phyloP scores from a whole-genome alignment of 1,140 invertebrate species.

The Drosophila bocqueti region DNA sequence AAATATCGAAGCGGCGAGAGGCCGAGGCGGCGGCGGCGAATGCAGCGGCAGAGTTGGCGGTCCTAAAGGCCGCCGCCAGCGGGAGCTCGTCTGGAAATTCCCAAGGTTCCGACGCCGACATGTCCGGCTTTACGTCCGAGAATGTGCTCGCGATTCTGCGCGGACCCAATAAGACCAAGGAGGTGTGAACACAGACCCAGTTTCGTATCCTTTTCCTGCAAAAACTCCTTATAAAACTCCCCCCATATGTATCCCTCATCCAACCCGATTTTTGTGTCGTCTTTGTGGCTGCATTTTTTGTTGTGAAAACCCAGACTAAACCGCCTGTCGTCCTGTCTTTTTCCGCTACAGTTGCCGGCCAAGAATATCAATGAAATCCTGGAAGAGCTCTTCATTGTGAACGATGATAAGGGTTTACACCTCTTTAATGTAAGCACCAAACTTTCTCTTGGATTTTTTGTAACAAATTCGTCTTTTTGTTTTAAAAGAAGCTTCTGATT shows the following conservation, averaged over 20 bases:
- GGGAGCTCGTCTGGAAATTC: neutral
- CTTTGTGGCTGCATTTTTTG: constrained; percentile 22
- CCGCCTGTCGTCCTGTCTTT: constrained; percentile 29
- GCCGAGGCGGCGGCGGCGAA: constrained; percentile 50
- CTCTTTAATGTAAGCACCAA: constrained; percentile 71
- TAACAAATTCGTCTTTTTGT: neutral
- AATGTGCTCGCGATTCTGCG: constrained; percentile 41
- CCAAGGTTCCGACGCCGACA: constrained; percentile 6
- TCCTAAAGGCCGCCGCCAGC: constrained; percentile 4
- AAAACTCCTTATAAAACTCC: neutral
- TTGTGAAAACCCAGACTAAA: constrained; percentile 51
- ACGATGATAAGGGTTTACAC: constrained; percentile 54
- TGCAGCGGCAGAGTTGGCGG: constrained; percentile 15
- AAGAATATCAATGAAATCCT: constrained; percentile 48
- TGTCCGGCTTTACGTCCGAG: constrained; percentile 51
- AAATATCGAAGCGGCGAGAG: constrained; percentile 64
- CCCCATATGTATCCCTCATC: neutral
- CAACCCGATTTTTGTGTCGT: constrained; percentile 17
- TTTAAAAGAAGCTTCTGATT: neutral
- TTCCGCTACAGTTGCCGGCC: constrained; percentile 57
- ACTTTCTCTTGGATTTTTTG: constrained; percentile 6
- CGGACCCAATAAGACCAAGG: constrained; percentile 37
- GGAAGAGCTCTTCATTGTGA: constrained; percentile 53
- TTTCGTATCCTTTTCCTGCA: neutral
- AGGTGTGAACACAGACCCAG: constrained; percentile 49